Evolutionary conservation across 1,140 invertebrate species (phyloP), one percentile per base, ranked within the genome.

Genomic region (Mizuhopecten yessoensis): DNA sequence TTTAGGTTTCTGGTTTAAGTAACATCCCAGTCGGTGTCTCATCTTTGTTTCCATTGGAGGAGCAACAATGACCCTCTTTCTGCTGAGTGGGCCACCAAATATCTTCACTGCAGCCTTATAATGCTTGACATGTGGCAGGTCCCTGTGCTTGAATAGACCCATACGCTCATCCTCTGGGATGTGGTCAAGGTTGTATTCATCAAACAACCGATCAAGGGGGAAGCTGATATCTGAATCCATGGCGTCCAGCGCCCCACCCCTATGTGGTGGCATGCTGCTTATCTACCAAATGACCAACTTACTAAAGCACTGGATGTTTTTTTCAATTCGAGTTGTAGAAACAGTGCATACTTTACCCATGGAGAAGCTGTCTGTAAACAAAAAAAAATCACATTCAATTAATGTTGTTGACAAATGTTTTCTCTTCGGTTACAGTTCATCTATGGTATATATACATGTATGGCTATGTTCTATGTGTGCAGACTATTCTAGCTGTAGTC

Each of bases 81-180:
- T 90, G 87, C 94, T 95, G 3, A 93, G 88, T 23, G 95, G 95
- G 1, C 94, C 95, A 29, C 96, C 95, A 95, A 96, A 96, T 88
- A 96, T 95, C 86, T 95, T 96, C 9, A 95, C 94, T 20, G 95
- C 96, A 42, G 95, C 94, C 90, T 96, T 96, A 90, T 95, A 96
- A 86, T 95, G 94, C 87, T 96, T 96, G 7, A 95, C 87, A 91
- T 95, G 93, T n/a, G 94, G 91, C 11, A 96, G 90, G 88, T 96
- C 93, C 15, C 96, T 90, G 34, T 94, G 90, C 87, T 94, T 93
- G 89, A 95, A 96, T 5, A 87, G 33, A 23, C 94, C 91, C 34
- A 96, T 93, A n/a, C 94, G 93, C 57, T 96, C 91, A 23, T 94
- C 92, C 15, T 93, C 90, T n/a, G 96, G 94, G 9, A 96, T 93